These are phyloP conservation scores for Sylvilagus floridanus DNA, from an alignment of 2,797 vertebrate species.

Conservation along the genomic window DNA sequence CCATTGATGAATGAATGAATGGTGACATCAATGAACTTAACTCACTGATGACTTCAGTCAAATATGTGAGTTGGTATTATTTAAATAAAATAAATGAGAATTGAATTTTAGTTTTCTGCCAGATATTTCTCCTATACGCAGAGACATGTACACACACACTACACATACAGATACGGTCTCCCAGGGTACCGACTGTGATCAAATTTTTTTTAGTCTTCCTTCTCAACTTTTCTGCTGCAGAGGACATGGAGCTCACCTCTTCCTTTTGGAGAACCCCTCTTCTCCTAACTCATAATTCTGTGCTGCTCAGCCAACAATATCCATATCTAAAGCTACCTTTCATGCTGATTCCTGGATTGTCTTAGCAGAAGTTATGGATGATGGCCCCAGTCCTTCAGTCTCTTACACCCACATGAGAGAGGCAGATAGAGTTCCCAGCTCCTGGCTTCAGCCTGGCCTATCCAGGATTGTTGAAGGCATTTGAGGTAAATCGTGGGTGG, in stretches of 20 bases:
- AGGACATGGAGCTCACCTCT: not conserved
- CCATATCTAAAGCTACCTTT: not conserved
- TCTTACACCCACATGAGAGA: too few relatives aligned
- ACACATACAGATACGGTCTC: not conserved
- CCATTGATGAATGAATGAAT: not conserved
- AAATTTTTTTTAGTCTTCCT: not conserved
- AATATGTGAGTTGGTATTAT: not conserved
- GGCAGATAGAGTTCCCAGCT: too few relatives aligned
- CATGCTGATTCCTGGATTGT: not conserved
- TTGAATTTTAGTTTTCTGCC: not conserved
- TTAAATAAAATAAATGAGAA: not conserved
- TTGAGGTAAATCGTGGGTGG: too few relatives aligned
- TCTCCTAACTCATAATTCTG: not conserved
- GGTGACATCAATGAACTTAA: not conserved
- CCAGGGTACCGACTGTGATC: not conserved
- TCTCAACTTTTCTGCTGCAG: not conserved
- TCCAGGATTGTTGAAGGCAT: too few relatives aligned
- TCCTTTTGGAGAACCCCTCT: not conserved
- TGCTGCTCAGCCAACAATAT: not conserved
- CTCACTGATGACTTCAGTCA: not conserved
- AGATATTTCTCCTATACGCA: accelerated
- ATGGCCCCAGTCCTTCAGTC: too few relatives aligned
- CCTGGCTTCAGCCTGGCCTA: too few relatives aligned
- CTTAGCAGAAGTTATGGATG: not conserved
- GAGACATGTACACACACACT: not conserved